A percentile compares a stretch with the other conserved stretches of the same genome.
Conservation (phyloP, 1,140 invertebrate species). For the Eriosoma lanigerum region DNA sequence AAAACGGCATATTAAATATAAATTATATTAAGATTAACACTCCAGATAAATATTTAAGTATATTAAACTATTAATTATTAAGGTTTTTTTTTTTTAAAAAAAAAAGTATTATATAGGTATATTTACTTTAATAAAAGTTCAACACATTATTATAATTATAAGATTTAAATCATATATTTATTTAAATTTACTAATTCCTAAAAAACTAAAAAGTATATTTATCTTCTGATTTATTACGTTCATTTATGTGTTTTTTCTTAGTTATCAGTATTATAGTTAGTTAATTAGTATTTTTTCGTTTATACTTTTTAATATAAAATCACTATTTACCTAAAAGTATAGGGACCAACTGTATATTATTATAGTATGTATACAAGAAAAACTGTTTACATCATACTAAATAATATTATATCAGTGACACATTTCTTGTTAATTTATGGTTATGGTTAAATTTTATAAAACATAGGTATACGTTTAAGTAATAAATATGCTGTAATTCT, state of each 20-base stretch:
- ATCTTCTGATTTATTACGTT: not conserved
- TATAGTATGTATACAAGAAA: not conserved
- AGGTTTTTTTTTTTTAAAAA: too few species aligned
- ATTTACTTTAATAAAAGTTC: too few species aligned
- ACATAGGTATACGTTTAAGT: too few species aligned
- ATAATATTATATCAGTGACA: conserved; percentile 20
- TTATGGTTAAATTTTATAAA: too few species aligned
- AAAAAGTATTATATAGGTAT: too few species aligned
- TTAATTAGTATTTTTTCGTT: not conserved
- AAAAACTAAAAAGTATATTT: not conserved
- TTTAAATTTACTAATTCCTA: too few species aligned
- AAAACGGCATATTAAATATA: too few species aligned
- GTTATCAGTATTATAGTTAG: not conserved
- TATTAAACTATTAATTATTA: too few species aligned
- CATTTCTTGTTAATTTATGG: conserved; percentile 8
- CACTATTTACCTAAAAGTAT: not conserved
- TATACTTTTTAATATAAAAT: not conserved
- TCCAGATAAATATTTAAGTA: too few species aligned
- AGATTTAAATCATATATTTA: not conserved
- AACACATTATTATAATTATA: too few species aligned
- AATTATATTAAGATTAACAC: too few species aligned
- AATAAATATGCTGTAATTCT: too few species aligned
- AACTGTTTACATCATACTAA: conserved; percentile 5
- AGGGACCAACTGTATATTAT: not conserved
- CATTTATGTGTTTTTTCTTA: not conserved